These are phyloP conservation scores for Psittacara wagleri DNA, from an alignment of 2,113 vertebrate genomes.

Conservation along the genomic window DNA sequence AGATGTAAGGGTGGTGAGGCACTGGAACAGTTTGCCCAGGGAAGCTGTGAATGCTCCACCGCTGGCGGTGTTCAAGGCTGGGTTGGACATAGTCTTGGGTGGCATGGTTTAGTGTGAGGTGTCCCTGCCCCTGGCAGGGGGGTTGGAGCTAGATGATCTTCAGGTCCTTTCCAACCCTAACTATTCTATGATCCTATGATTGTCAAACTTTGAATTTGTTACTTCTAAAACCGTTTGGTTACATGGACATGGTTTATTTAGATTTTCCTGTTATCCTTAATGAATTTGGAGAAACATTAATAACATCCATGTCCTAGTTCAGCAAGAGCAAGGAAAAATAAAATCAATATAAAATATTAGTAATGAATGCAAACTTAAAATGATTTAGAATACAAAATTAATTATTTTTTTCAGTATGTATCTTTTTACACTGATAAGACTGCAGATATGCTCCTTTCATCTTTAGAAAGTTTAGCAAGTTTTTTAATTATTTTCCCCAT, in stretches of 20 bases:
- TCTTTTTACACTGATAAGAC: no score
- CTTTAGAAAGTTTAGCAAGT: not conserved
- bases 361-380: not conserved
- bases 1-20: not conserved
- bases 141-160: no score
- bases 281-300: not conserved
- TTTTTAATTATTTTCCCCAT: not conserved
- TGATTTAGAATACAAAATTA: not conserved
- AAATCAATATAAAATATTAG: not conserved
- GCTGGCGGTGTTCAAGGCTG: no score
- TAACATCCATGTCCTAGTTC: not conserved
- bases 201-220: not conserved
- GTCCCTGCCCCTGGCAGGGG: no score
- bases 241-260: not conserved
- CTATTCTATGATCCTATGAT: not conserved
- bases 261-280: not conserved
- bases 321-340: not conserved
- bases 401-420: not conserved
- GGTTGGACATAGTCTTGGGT: no score
- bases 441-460: not conserved
- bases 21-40: no score
- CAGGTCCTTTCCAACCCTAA: no score
- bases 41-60: no score
- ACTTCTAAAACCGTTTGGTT: not conserved
- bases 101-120: no score